These are phyloP conservation scores for Sisyra terminalis DNA, from an alignment of 2,888 invertebrate species.

Conservation along the genomic window DNA sequence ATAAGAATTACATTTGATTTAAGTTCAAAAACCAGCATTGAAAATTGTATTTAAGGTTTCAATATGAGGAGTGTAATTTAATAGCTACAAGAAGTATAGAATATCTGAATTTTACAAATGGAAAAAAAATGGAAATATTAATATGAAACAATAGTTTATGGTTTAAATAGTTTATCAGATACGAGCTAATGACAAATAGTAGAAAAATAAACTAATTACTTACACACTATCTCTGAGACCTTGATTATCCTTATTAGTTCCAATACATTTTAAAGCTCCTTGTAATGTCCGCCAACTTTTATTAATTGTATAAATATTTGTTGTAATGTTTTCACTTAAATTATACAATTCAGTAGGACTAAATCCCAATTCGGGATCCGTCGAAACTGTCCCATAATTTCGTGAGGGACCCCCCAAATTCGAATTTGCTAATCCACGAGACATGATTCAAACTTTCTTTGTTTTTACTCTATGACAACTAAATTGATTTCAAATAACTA, in stretches of 20 bases:
- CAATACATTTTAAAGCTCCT: constrained; percentile 55
- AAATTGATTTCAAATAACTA: no score
- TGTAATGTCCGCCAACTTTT: constrained; percentile 55
- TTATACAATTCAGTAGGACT: constrained; percentile 61
- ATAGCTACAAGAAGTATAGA: no score
- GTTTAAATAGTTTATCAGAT: no score
- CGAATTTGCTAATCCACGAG: constrained; percentile 3
- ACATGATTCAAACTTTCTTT: not conserved
- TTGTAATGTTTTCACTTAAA: constrained; percentile 63
- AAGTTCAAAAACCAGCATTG: no score
- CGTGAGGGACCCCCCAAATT: constrained; percentile 13
- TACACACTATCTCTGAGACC: constrained; percentile 47
- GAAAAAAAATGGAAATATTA: no score
- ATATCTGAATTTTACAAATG: no score
- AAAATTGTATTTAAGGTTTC: no score
- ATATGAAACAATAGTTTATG: no score
- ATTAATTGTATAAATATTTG: constrained; percentile 64
- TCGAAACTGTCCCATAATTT: constrained; percentile 24
- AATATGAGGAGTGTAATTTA: no score
- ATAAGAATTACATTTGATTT: no score
- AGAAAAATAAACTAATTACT: constrained; percentile 23
- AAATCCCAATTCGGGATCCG: constrained; percentile 49
- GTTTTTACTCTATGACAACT: not conserved
- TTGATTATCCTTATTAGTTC: constrained; percentile 57
- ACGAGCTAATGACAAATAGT: no score